These are phyloP conservation scores for Leptinotarsa lineolata DNA, from an alignment of 1,140 invertebrate species.

Conservation along the genomic window DNA sequence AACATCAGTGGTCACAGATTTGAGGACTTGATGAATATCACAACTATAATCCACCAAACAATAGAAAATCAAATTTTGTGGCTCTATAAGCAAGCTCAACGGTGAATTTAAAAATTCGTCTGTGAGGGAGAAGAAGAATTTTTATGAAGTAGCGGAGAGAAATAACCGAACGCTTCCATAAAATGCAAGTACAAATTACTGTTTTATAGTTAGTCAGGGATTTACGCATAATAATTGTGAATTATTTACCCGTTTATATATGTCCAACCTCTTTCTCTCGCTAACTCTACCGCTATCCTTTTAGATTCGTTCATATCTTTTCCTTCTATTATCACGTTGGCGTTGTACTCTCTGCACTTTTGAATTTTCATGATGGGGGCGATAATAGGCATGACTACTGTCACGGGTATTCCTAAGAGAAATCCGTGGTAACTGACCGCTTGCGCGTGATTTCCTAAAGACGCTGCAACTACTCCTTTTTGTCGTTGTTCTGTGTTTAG, in stretches of 20 bases:
- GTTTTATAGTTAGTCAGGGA: neutral
- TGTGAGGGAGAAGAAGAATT: too few species aligned
- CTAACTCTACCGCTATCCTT: conserved; percentile 73
- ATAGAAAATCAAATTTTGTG: too few species aligned
- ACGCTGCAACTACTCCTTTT: conserved; percentile 87
- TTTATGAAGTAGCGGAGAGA: too few species aligned
- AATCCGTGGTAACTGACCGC: conserved; percentile 87
- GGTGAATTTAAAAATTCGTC: too few species aligned
- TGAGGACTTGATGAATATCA: too few species aligned
- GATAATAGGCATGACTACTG: conserved; percentile 91
- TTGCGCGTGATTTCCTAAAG: conserved; percentile 89
- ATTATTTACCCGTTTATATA: conserved; percentile 81
- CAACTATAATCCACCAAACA: too few species aligned
- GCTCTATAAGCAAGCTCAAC: too few species aligned
- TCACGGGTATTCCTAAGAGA: conserved; percentile 79
- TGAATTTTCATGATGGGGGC: conserved; percentile 94
- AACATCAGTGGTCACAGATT: too few species aligned
- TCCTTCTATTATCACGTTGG: conserved; percentile 83
- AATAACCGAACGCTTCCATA: too few species aligned
- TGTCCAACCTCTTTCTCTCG: conserved; percentile 70
- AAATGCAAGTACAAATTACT: too few species aligned
- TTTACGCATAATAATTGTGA: neutral
- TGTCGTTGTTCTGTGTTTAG: conserved; percentile 73
- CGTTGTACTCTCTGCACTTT: conserved; percentile 81
- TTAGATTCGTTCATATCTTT: conserved; percentile 86